Conservation (phyloP, 2,888 invertebrate genomes). For the Macrostomum cliftonense region DNA sequence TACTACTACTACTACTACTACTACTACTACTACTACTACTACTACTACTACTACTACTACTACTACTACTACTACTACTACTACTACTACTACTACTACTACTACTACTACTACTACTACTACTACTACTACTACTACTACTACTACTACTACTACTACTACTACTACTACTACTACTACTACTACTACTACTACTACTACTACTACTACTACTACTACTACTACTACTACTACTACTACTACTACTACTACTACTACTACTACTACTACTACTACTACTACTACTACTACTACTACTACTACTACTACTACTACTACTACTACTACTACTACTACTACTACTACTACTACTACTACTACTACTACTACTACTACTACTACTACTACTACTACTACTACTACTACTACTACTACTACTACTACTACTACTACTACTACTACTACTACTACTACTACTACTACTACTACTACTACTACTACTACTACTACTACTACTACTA, state of each 20-base stretch:
- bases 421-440: conserved; percentile 6
- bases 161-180: conserved; percentile 9
- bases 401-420: not conserved
- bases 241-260: conserved; percentile 9
- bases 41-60: not conserved
- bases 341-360: conserved; percentile 11
- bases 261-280: conserved; percentile 9
- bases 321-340: conserved; percentile 10
- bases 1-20: not conserved
- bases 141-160: conserved; percentile 9
- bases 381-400: conserved; percentile 7
- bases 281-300: conserved; percentile 4
- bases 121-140: conserved; percentile 10
- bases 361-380: conserved; percentile 11
- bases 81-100: conserved; percentile 9
- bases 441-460: not conserved
- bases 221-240: conserved; percentile 9
- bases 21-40: not conserved
- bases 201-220: conserved; percentile 11
- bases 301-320: conserved; percentile 3
- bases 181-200: conserved; percentile 7
- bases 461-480: not conserved
- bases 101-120: conserved; percentile 9
- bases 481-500: not conserved
- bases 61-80: not conserved